These are phyloP conservation scores for Harpagus bidentatus DNA, from an alignment of 2,113 vertebrate genomes.

Conservation along the genomic window DNA sequence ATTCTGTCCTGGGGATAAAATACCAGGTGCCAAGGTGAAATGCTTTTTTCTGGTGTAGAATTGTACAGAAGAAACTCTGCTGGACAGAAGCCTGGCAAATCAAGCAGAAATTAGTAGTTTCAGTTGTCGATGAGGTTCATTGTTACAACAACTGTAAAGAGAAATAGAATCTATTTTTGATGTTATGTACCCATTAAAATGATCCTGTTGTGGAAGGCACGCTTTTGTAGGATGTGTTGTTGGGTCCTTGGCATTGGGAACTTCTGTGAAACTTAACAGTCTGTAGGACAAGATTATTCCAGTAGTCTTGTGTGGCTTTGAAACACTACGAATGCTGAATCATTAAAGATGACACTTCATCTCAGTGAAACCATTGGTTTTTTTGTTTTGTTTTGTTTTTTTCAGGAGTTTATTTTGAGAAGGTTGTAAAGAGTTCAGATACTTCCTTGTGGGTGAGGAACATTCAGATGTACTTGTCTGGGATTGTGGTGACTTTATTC, in stretches of 20 bases:
- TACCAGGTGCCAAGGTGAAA: not conserved
- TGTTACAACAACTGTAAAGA: not conserved
- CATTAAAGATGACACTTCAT: not conserved
- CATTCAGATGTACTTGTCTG: conserved; percentile 97
- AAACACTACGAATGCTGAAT: not conserved
- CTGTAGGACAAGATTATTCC: not conserved
- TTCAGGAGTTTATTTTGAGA: conserved; percentile 98
- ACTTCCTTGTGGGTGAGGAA: conserved; percentile 98
- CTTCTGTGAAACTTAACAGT: not conserved
- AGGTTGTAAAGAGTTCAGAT: conserved; percentile 95
- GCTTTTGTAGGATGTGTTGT: fast-evolving
- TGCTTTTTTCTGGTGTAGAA: not conserved
- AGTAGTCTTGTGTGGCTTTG: not conserved
- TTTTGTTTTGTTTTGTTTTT: not conserved
- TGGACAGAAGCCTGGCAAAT: not conserved
- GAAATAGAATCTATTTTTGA: not conserved
- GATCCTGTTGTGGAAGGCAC: not conserved
- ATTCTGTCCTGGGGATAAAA: not conserved
- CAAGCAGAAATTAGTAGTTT: not conserved
- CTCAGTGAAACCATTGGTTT: not conserved
- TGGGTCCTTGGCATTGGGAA: not conserved
- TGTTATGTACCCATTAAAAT: not conserved
- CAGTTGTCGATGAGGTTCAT: not conserved
- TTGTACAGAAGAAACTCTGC: not conserved
- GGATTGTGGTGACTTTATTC: conserved; percentile 86